Evolutionary conservation across 2,797 vertebrate species (phyloP).

Genomic region (Orientallactaga sibirica): DNA sequence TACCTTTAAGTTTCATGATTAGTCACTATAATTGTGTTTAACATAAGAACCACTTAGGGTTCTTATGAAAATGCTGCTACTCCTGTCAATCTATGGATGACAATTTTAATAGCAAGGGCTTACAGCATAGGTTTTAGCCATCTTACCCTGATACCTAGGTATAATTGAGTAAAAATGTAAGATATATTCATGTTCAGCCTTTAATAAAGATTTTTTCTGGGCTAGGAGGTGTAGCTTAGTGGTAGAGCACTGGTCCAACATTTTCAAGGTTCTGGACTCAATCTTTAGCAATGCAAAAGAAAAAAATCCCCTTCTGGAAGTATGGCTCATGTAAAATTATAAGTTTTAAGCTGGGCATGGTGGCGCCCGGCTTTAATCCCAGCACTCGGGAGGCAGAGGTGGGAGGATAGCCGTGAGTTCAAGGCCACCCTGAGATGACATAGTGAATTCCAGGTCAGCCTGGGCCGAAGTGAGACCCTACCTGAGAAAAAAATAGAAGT

Average conservation of each 20-base stretch:
- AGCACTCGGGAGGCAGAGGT: too few relatives aligned
- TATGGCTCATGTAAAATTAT: slow-evolving; percentile 45
- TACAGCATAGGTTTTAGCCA: slow-evolving; percentile 19
- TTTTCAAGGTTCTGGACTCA: not conserved
- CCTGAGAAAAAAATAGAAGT: not conserved
- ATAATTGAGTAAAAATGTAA: not conserved
- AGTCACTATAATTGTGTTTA: slow-evolving; percentile 51
- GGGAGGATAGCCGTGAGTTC: too few relatives aligned
- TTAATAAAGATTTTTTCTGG: slow-evolving; percentile 63
- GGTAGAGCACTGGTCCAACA: not conserved
- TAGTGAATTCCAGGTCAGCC: too few relatives aligned
- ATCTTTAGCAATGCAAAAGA: not conserved
- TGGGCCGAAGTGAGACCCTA: too few relatives aligned
- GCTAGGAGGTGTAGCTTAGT: not conserved
- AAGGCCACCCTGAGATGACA: too few relatives aligned
- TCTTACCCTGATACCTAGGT: slow-evolving; percentile 23
- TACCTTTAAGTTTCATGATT: slow-evolving; percentile 36
- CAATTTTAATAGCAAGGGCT: slow-evolving; percentile 34
- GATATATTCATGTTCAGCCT: slow-evolving; percentile 43
- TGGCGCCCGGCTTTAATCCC: too few relatives aligned
- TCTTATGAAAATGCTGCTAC: slow-evolving; percentile 49
- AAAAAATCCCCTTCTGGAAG: slow-evolving; percentile 11
- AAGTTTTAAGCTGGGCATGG: not conserved
- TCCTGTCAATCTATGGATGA: not conserved
- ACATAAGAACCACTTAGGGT: slow-evolving; percentile 42